These are phyloP conservation scores for Pristionchus entomophagus DNA, from an alignment of 2,888 invertebrate genomes.

Conservation along the genomic window DNA sequence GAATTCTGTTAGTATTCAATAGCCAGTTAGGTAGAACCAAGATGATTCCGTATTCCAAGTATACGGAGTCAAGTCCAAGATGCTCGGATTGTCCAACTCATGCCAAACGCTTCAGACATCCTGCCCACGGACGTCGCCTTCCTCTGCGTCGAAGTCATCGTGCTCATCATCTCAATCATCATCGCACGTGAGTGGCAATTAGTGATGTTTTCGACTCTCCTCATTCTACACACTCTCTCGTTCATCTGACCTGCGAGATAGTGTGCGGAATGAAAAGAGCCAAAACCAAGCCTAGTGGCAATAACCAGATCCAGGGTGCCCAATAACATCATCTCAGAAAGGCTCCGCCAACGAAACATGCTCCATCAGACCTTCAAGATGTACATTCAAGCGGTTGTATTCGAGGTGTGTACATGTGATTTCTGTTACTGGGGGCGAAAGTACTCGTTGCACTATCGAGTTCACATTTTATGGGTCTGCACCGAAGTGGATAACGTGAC, in stretches of 20 bases:
- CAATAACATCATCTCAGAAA: not conserved
- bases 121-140: constrained; percentile 87
- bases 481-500: not conserved
- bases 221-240: too few relatives aligned
- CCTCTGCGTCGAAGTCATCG: constrained; percentile 84
- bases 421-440: not conserved
- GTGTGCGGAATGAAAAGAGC: too few relatives aligned
- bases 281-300: too few relatives aligned
- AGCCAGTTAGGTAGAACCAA: too few relatives aligned
- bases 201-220: too few relatives aligned
- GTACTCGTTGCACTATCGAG: too few relatives aligned
- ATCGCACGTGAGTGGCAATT: constrained; percentile 82
- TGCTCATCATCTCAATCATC: constrained; percentile 84
- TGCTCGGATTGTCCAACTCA: too few relatives aligned
- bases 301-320: too few relatives aligned
- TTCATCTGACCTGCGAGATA: too few relatives aligned
- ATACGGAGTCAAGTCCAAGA: too few relatives aligned
- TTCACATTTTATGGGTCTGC: not conserved
- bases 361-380: constrained; percentile 91
- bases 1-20: constrained; percentile 90
- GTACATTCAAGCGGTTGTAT: constrained; percentile 84
- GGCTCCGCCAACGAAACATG: constrained; percentile 81
- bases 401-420: constrained; percentile 78
- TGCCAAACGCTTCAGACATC: constrained; percentile 88
- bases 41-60: too few relatives aligned